These are phyloP conservation scores for Nettapus auritus DNA, from an alignment of 2,113 vertebrate species.

Conservation along the genomic window DNA sequence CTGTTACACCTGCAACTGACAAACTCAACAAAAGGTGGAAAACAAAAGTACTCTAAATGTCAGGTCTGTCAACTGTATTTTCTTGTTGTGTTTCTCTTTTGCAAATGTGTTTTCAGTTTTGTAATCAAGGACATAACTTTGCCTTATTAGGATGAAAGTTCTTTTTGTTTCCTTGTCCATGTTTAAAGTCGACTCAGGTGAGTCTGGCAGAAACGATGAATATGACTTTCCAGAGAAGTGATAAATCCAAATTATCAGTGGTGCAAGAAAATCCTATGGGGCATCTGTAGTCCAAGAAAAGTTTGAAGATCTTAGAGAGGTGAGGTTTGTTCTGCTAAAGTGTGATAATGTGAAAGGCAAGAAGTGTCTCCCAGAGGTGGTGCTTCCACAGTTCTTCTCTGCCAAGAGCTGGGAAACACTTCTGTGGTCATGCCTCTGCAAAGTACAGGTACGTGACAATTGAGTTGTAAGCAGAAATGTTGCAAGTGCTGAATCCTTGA, in stretches of 20 bases:
- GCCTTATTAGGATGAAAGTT: not conserved
- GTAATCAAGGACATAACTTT: not conserved
- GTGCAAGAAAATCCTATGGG: not conserved
- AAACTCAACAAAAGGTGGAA: not conserved
- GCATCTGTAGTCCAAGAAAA: not conserved
- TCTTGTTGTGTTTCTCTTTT: not conserved
- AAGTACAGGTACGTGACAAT: not conserved
- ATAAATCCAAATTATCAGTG: not conserved
- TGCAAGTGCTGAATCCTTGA: not conserved
- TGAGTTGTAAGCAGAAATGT: not conserved
- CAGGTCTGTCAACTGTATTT: not conserved
- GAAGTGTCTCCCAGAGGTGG: not conserved
- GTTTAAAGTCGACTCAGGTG: not conserved
- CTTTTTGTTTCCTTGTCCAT: not conserved
- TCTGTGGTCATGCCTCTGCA: not conserved
- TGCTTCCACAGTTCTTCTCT: not conserved
- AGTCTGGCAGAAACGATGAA: not conserved
- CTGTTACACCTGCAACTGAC: not conserved
- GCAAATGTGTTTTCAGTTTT: not conserved
- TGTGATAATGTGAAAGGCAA: not conserved
- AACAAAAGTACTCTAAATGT: not conserved
- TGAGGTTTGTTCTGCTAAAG: not conserved
- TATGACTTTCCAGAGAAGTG: not conserved
- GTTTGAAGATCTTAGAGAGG: not conserved
- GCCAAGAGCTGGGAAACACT: not conserved